These are phyloP conservation scores for Acrobasis repandana DNA, from an alignment of 2,888 invertebrate species.

Conservation along the genomic window DNA sequence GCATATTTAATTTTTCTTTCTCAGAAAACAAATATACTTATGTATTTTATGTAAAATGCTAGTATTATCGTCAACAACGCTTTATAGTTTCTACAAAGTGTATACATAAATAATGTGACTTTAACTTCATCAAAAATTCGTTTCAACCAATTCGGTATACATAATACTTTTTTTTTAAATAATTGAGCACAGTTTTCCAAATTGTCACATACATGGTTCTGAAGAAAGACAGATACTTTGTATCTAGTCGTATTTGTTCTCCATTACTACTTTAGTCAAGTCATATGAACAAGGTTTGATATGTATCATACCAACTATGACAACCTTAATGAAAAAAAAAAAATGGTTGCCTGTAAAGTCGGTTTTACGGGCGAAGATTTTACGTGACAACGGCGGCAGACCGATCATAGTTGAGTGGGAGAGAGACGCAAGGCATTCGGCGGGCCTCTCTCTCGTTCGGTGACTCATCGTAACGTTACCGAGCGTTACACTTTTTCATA, in stretches of 20 bases:
- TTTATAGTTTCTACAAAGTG: not conserved
- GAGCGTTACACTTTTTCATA: too few species aligned
- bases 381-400: too few species aligned
- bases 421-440: too few species aligned
- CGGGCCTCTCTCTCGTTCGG: too few species aligned
- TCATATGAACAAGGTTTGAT: not conserved
- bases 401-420: too few species aligned
- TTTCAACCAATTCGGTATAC: not conserved
- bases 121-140: not conserved
- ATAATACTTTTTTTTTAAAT: not conserved
- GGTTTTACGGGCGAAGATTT: too few species aligned
- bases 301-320: not conserved
- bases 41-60: not conserved
- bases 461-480: too few species aligned
- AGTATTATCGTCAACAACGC: not conserved
- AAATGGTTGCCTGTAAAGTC: too few species aligned
- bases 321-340: too few species aligned
- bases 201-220: slow-evolving; percentile 7
- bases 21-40: too few species aligned
- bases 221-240: not conserved
- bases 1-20: too few species aligned
- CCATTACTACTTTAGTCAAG: not conserved
- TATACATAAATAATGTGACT: not conserved
- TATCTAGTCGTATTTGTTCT: not conserved
- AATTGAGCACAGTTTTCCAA: not conserved